A percentile compares a stretch with the other conserved stretches of the same genome.
Conservation (phyloP, 2,888 invertebrate genomes). For the Congeria kusceri region DNA sequence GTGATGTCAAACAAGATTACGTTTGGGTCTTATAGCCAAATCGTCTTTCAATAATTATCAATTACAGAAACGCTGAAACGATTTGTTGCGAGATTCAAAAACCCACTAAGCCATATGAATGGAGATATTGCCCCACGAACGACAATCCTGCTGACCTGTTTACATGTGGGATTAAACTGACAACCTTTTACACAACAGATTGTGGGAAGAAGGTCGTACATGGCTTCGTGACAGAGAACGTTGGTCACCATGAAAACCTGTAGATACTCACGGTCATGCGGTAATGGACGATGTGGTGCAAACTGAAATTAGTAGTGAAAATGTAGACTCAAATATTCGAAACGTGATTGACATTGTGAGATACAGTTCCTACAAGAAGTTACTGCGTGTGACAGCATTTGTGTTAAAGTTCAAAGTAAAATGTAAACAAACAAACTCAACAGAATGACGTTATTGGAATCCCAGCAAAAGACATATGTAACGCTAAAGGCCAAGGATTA, state of each 20-base stretch:
- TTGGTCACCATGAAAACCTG: slow-evolving; percentile 2
- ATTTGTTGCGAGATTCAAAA: slow-evolving; percentile 2
- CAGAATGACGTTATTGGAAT: not conserved
- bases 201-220: slow-evolving; percentile 1
- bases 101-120: not conserved
- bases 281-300: no score
- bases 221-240: not conserved
- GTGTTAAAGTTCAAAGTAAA: slow-evolving; percentile 11
- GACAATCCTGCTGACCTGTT: slow-evolving; percentile 29
- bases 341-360: slow-evolving; percentile 10
- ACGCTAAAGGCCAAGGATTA: no score
- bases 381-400: slow-evolving; percentile 18
- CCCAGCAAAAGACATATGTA: no score
- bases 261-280: no score
- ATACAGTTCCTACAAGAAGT: slow-evolving; percentile 7
- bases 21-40: no score
- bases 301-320: no score
- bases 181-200: not conserved
- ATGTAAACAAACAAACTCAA: not conserved
- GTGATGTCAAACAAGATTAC: no score
- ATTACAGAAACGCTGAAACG: no score
- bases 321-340: not conserved
- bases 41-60: no score
- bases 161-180: slow-evolving; percentile 8
- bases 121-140: slow-evolving; percentile 30